These are phyloP conservation scores for Helostoma temminkii DNA, from an alignment of 2,797 vertebrate species.

Conservation along the genomic window DNA sequence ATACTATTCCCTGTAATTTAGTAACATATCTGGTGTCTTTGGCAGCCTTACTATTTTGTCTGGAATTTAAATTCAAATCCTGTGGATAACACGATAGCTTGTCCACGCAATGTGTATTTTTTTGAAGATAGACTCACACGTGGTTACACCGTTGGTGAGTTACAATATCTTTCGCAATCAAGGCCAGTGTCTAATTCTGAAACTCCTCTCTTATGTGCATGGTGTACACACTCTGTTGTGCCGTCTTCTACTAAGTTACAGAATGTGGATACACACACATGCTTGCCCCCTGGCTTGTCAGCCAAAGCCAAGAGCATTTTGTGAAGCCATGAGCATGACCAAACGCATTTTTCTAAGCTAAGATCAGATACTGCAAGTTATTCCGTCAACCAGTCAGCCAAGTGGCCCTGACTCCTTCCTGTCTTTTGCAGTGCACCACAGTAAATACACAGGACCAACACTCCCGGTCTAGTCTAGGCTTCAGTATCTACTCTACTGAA, in stretches of 20 bases:
- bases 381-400: conserved; percentile 52
- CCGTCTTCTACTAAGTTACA: conserved; percentile 18
- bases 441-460: conserved; percentile 42
- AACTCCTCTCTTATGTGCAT: conserved; percentile 12
- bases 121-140: conserved; percentile 2
- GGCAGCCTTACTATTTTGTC: conserved; percentile 15
- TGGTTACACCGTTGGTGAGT: background rate
- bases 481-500: conserved; percentile 36
- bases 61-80: conserved; percentile 11
- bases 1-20: conserved; percentile 28
- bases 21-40: conserved; percentile 15
- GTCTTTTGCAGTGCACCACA: conserved; percentile 44
- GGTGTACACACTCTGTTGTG: conserved; percentile 12
- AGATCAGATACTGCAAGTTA: conserved; percentile 70
- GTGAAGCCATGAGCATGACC: conserved; percentile 62
- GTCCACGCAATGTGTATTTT: background rate
- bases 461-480: conserved; percentile 45
- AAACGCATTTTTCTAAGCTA: conserved; percentile 71
- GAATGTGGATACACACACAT: conserved; percentile 24
- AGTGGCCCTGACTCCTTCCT: conserved; percentile 69
- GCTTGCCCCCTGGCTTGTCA: conserved; percentile 58
- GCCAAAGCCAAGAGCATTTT: conserved; percentile 56
- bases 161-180: background rate
- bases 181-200: conserved; percentile 11
- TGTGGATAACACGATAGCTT: conserved; percentile 6